phyloP scores from a whole-genome alignment of 37 sponge, comb jelly and placozoan species.

The Beroe forskalii region DNA sequence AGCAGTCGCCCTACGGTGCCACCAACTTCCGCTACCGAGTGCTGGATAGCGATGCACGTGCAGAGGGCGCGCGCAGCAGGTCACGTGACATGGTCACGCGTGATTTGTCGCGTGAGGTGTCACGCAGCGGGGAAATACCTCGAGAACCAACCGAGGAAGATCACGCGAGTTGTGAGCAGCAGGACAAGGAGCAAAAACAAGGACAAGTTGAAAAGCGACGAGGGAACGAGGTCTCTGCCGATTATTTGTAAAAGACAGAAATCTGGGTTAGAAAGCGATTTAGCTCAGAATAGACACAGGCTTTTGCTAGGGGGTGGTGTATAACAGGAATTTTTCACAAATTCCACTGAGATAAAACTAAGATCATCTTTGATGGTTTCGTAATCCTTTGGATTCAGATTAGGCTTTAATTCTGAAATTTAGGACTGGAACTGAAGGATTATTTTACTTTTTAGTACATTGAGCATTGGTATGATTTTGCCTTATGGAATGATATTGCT shows the following conservation, averaged over 20 bases:
- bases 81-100: background rate
- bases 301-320: background rate
- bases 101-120: background rate
- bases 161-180: background rate
- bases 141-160: background rate
- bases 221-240: background rate
- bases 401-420: no score
- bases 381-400: no score
- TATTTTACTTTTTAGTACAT: no score
- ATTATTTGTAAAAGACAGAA: background rate
- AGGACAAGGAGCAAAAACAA: background rate
- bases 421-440: no score
- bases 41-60: background rate
- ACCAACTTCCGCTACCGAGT: background rate
- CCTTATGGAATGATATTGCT: no score
- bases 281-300: conserved; percentile 3
- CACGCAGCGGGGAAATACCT: background rate
- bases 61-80: background rate
- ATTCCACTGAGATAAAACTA: no score
- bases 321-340: no score
- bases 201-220: background rate
- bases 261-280: background rate
- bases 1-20: background rate
- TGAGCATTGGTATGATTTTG: no score
- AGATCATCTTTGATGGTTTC: no score